These are phyloP conservation scores for Crossaster papposus DNA, from an alignment of 53 echinoderm and acorn worm species.

Conservation along the genomic window DNA sequence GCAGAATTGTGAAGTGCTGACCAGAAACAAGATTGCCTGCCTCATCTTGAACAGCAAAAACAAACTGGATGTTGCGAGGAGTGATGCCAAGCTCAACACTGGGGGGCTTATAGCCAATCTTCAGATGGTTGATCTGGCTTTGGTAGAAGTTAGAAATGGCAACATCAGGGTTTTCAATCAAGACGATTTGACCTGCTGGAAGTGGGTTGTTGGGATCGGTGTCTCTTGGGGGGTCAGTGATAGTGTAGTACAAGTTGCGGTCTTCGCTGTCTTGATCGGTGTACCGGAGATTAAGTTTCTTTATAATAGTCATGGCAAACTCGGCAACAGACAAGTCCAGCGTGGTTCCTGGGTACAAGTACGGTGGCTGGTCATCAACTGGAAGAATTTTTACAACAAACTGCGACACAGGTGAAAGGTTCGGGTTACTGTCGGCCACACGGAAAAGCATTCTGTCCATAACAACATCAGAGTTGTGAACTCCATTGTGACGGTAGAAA, in stretches of 20 bases:
- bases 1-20: constrained; percentile 74
- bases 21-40: constrained; percentile 81
- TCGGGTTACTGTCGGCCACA: constrained; percentile 88
- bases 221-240: constrained; percentile 80
- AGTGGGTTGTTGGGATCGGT: constrained; percentile 71
- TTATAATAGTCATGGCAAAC: constrained; percentile 80
- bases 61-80: constrained; percentile 81
- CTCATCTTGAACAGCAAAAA: constrained; percentile 85
- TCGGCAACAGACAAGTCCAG: constrained; percentile 85
- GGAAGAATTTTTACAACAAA: constrained; percentile 92
- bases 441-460: constrained; percentile 91
- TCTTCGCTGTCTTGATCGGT: constrained; percentile 92
- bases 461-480: constrained; percentile 72
- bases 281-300: constrained; percentile 75
- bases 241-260: constrained; percentile 86
- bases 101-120: constrained; percentile 94
- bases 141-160: constrained; percentile 84
- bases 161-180: constrained; percentile 77
- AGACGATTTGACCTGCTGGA: constrained; percentile 90
- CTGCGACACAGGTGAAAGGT: constrained; percentile 82
- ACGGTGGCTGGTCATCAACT: constrained; percentile 90
- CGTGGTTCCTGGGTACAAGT: constrained; percentile 72
- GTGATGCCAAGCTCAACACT: constrained; percentile 91
- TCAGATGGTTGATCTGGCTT: constrained; percentile 90
- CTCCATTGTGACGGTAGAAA: constrained; percentile 81